Conservation (phyloP, 2,113 vertebrate genomes). For the Athene cunicularia region DNA sequence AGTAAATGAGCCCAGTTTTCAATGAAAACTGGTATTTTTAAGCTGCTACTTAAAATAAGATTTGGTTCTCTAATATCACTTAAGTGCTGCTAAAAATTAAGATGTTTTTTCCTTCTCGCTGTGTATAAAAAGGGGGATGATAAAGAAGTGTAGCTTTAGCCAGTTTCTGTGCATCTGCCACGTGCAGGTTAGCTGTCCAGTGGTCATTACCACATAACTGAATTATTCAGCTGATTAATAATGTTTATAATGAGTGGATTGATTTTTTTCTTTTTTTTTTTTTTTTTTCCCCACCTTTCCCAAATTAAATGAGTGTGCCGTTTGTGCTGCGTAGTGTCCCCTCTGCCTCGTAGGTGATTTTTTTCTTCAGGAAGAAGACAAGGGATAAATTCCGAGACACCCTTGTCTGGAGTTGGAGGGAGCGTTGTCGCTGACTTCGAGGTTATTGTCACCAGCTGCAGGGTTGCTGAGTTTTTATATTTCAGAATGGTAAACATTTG, state of each 20-base stretch:
- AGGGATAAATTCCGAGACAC: not conserved
- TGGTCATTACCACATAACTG: not conserved
- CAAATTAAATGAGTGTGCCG: not conserved
- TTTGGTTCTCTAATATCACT: not conserved
- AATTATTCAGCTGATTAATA: not conserved
- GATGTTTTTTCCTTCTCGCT: fast-evolving
- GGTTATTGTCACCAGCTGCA: not conserved
- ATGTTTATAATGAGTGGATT: not conserved
- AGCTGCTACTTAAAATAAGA: not conserved
- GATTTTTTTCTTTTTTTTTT: too few species aligned
- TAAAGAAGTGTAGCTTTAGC: not conserved
- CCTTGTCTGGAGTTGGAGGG: not conserved
- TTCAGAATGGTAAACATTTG: not conserved
- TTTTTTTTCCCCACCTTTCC: not conserved
- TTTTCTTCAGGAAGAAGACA: not conserved
- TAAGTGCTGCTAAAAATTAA: not conserved
- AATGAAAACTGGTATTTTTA: not conserved
- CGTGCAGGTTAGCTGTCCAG: not conserved
- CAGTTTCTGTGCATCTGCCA: not conserved
- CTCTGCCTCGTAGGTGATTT: not conserved
- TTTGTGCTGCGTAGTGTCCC: not conserved
- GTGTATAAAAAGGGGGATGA: not conserved
- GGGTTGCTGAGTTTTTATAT: not conserved
- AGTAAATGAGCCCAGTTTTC: not conserved
- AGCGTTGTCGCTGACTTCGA: not conserved